phyloP scores from a whole-genome alignment of 2,797 vertebrate species.

The Acanthornis magna region DNA sequence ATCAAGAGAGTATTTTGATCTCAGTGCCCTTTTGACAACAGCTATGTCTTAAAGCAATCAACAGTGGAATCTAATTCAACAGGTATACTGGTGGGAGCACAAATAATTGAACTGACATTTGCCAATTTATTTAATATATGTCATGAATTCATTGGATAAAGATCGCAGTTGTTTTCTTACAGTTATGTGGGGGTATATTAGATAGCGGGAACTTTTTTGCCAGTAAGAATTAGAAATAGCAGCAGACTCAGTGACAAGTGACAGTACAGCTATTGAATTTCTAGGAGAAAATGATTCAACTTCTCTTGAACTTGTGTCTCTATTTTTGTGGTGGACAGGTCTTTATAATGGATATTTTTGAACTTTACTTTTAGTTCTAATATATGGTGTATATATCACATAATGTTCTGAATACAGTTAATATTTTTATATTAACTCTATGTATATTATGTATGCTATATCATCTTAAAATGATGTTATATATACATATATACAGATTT shows the following conservation, averaged over 20 bases:
- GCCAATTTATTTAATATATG: not conserved
- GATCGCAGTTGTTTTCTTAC: not conserved
- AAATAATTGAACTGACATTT: not conserved
- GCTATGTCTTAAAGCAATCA: not conserved
- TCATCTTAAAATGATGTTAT: not conserved
- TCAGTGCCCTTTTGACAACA: not conserved
- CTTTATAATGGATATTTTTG: not conserved
- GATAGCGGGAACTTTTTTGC: not conserved
- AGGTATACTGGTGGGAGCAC: not conserved
- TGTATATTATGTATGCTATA: no score
- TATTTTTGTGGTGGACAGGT: not conserved
- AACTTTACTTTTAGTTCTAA: not conserved
- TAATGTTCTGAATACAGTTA: not conserved
- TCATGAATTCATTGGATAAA: not conserved
- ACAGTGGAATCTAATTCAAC: not conserved
- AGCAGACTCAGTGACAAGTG: not conserved
- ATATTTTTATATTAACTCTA: not conserved
- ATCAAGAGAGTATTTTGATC: not conserved
- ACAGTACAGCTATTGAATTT: not conserved
- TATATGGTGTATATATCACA: not conserved
- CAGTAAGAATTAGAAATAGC: not conserved
- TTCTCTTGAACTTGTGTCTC: not conserved
- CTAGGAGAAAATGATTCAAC: not conserved
- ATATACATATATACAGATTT: not conserved
- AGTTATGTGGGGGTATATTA: not conserved